phyloP scores from a whole-genome alignment of 2,113 vertebrate species.

The Tympanuchus pallidicinctus region DNA sequence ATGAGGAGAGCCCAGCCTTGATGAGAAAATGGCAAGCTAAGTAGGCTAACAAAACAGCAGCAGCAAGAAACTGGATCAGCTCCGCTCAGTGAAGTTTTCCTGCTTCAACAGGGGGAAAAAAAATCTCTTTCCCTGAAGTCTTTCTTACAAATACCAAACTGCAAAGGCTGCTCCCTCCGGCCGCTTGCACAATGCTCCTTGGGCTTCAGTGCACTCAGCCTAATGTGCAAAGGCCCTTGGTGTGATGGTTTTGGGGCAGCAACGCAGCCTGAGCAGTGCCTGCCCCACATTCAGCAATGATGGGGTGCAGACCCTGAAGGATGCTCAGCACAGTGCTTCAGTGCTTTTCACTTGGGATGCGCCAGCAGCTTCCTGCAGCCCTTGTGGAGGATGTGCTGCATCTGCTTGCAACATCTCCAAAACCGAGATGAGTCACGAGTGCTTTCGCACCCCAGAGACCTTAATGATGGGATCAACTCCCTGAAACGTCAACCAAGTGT shows the following conservation, averaged over 20 bases:
- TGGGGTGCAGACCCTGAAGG: neutral
- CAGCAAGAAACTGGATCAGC: constrained; percentile 52
- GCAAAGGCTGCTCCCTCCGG: neutral
- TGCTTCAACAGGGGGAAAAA: neutral
- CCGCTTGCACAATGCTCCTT: neutral
- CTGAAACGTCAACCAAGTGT: neutral
- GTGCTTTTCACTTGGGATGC: neutral
- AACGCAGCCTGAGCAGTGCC: neutral
- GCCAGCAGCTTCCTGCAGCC: neutral
- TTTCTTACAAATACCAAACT: constrained; percentile 13
- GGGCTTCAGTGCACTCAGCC: neutral
- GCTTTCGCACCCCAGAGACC: neutral
- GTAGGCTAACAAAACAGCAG: constrained; percentile 59
- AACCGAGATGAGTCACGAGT: neutral
- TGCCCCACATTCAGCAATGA: neutral
- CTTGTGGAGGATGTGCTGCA: neutral
- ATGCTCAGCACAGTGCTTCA: neutral
- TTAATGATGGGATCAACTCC: neutral
- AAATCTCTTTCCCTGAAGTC: neutral
- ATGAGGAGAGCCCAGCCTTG: neutral
- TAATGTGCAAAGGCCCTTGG: neutral
- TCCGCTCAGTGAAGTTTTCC: neutral
- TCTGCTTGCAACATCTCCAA: neutral
- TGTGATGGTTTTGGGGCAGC: neutral
- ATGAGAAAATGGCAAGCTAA: constrained; percentile 45